Percentiles rank a stretch among this genome's conserved stretches.
Conservation (phyloP, 1,140 invertebrate genomes). For the Sycobia sp. region DNA sequence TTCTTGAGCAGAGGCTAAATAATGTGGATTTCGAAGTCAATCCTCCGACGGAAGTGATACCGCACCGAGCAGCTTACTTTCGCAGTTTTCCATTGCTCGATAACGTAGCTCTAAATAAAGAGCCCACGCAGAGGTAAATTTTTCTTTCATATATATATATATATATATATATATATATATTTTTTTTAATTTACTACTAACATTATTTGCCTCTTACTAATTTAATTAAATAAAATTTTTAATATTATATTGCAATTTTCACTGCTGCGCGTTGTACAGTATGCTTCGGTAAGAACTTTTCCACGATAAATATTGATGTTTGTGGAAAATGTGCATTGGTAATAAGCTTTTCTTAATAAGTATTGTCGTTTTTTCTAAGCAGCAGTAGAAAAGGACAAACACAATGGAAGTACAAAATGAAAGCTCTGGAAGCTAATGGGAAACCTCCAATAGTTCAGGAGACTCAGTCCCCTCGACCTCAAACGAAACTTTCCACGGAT, state of each 20-base stretch:
- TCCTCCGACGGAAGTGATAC: constrained; percentile 75
- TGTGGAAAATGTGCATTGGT: background rate
- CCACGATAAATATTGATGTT: constrained; percentile 29
- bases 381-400: constrained; percentile 58
- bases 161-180: too few relatives aligned
- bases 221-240: background rate
- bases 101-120: constrained; percentile 76
- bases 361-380: constrained; percentile 29
- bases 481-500: constrained; percentile 63
- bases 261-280: constrained; percentile 43
- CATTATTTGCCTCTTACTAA: constrained; percentile 7
- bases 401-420: constrained; percentile 62
- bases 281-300: constrained; percentile 56
- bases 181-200: constrained; percentile 14
- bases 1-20: constrained; percentile 73
- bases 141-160: background rate
- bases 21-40: constrained; percentile 81
- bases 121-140: constrained; percentile 68
- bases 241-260: constrained; percentile 26
- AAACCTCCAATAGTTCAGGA: constrained; percentile 53
- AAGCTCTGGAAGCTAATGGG: constrained; percentile 55
- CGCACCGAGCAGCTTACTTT: constrained; percentile 73
- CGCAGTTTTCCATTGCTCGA: constrained; percentile 83
- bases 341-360: background rate
- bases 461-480: constrained; percentile 58